Percentiles rank a stretch among this genome's conserved stretches.
Evolutionary conservation across 2,797 vertebrate species (phyloP).

Genomic region (Karalla daura): DNA sequence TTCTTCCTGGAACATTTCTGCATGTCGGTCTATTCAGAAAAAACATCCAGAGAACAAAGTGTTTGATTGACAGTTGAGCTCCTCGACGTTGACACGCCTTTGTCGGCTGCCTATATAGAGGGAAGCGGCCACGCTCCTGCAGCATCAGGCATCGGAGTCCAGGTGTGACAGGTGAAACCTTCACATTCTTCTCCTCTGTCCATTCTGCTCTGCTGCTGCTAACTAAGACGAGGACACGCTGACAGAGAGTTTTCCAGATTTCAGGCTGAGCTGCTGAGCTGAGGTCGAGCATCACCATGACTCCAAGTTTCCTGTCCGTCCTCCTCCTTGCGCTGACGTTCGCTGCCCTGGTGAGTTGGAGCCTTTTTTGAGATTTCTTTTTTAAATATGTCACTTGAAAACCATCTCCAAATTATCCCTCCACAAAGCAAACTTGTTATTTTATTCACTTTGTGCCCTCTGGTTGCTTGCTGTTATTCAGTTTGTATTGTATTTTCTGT

Average conservation of each 20-base stretch:
- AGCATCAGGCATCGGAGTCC: conserved; percentile 5
- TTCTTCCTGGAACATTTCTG: neutral
- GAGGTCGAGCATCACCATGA: conserved; percentile 19
- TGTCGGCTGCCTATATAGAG: conserved; percentile 16
- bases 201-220: neutral
- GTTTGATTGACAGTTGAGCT: neutral
- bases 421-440: too few species aligned
- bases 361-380: neutral
- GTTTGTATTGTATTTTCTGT: too few species aligned
- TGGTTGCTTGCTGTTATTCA: too few species aligned
- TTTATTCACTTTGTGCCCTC: too few species aligned
- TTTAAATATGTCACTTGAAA: too few species aligned
- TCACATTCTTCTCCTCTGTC: neutral
- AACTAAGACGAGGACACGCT: neutral
- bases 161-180: conserved; percentile 6
- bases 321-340: conserved; percentile 14
- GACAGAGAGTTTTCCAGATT: conserved; percentile 4
- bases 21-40: too few species aligned
- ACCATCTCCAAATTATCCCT: too few species aligned
- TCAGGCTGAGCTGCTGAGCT: neutral
- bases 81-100: neutral
- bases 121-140: neutral
- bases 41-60: too few species aligned
- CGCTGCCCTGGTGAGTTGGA: conserved; percentile 19
- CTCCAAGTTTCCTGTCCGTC: conserved; percentile 15